Evolutionary conservation across 2,888 invertebrate genomes (phyloP), one percentile per base, ranked within the genome.

Genomic region (Ditylenchus weischeri): DNA sequence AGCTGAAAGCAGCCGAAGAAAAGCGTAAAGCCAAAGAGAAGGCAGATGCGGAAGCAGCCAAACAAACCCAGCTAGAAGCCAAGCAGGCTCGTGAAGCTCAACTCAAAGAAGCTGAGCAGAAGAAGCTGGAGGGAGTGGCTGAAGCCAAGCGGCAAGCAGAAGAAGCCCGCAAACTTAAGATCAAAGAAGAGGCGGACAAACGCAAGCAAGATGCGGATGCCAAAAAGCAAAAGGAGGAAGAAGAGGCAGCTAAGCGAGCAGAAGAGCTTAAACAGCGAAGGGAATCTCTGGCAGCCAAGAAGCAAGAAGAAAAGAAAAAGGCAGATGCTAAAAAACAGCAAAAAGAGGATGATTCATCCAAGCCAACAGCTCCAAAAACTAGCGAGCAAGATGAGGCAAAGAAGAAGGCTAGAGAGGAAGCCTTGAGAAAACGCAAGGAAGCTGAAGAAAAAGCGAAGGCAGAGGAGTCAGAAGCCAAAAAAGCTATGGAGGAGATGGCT

Each of bases 211-310:
- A 65, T 35, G 65, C 64, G 36, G 47, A 48, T 49, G 36, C 62
- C 50, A 18, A 62, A 5, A 57, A 74, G 57, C 66, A 68, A 60
- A 57, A 43, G 10, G 60, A 57, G 38, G 65, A 54, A 23, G 72
- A 54, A n/a, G 68, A 73, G 18, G 60, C 63, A 54, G 66, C 73
- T 29, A 65, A 64, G 8, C 63, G 68, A 23, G 70, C 65, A 0
- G 58, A 66, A 29, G 60, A 61, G 19, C 65, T 50, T n/a, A 73
- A 76, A 48, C 21, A 61, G 65, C 49, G 29, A 29, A 29, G 29
- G 29, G 29, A 29, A 29, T 29, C 29, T 29, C 5, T 29, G 29
- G 29, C 29, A 4, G 29, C 29, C 29, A 29, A 29, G 29, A 29
- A 29, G 5, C 29, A 29, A 29, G 29, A 29, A 29, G 29, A 38